Base-by-base conservation (phyloP, 1,140 invertebrate genomes). In the Myzus persicae region DNA sequence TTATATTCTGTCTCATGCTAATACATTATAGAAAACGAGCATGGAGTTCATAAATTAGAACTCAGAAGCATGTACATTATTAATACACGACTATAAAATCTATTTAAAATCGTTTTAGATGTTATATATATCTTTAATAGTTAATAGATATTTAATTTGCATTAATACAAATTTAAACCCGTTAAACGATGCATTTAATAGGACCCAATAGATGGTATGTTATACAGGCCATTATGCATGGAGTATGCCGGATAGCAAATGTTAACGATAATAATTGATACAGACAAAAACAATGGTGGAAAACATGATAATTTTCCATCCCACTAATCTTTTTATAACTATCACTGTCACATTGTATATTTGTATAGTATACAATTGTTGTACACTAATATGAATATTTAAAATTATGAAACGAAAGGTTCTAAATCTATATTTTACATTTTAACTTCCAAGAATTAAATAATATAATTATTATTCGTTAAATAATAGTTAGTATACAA, bases 131-230 rank as follows among this genome's bases (percentile, higher is more conserved):
- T n/a, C 59, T 76, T n/a, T 22, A 40, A 26, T 84, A 40, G 38
- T 84, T 84, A 84, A 84, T 40, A 84, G 24, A 42, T 42, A 26
- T 84, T 84, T 84, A 84, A 84, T 84, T 84, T 84, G 38, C 24
- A 84, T 84, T 42, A 40, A 40, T 82, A 82, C 36, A 82, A 40
- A 82, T 24, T 82, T 82, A 22, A 82, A 76, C 59, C 59, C 31
- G 59, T 76, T 76, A n/a, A 76, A 76, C n/a, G 59, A 76, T n/a
- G 31, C n/a, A 76, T 76, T 76, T 76, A n/a, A n/a, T 76, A 76
- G 31, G 59, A n/a, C 59, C 4, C n/a, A 76, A 76, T 76, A 18
- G 59, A 76, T 31, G 59, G 59, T 67, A 67, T 67, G 0, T 4
- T 31, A 31, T 67, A 31, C 26, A 67, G 59, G 31, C 31, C 11